Base-by-base conservation (phyloP, 2,113 vertebrate species). In the Erythrolamprus reginae region DNA sequence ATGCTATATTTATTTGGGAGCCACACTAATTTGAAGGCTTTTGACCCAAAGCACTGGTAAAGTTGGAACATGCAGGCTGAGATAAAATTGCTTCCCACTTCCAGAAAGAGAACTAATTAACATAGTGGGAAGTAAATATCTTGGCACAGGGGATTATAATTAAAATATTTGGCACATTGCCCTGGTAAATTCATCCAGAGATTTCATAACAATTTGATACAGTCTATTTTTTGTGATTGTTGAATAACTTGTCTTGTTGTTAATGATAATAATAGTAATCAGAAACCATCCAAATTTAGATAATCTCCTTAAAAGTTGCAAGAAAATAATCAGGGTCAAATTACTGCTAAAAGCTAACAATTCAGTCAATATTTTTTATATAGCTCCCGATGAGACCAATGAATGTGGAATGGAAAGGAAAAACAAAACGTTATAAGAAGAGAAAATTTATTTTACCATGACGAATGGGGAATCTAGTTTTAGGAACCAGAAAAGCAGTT, bases 221-320 rank as follows among this genome's bases (percentile, higher is more conserved):
- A 89, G 52, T 13, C n/a, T 89, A 92, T 52, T 38, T 90, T 6
- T 10, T 52, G n/a, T 92, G 90, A 92, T 42, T 24, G 2, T 0
- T 89, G 23, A 26, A 4, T 21, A 87, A 89, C 53, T 58, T 3
- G 70, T 42, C 1, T 87, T 10, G 12, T 8, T 4, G 26, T n/a
- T 38, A 1, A 56, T 52, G 17, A 52, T 58, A 47, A 12, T 2
- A 26, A 1, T 51, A 77, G 53, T 55, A 8, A 52, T 92, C 0
- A 26, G 89, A 95, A 92, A 82, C 28, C 12, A 51, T 89, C 38
- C 61, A 83, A 91, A 82, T 55, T 86, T 10, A 51, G 58, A 87
- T 88, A 92, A 51, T 90, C 48, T 82, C 93, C 19, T 52, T 42
- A 92, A 94, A 92, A 88, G 4, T 5, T 89, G n/a, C 15, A 90